Evolutionary conservation across 2,888 invertebrate species (phyloP).

Genomic region (Linyphia triangularis): DNA sequence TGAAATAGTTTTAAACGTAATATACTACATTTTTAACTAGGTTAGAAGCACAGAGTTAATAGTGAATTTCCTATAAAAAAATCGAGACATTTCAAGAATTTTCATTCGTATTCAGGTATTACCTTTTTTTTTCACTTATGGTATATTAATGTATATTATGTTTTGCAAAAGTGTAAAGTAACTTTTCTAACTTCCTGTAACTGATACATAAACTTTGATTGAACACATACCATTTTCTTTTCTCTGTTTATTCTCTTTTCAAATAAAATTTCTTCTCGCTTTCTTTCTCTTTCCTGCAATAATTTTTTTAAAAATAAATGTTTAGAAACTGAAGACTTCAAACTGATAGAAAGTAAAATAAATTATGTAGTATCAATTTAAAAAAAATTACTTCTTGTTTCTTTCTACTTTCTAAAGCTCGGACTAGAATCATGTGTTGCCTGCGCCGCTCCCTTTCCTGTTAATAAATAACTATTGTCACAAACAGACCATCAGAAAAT

Average conservation of each 20-base stretch:
- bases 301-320: not conserved
- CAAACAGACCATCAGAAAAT: too few species aligned
- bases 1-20: too few species aligned
- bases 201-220: not conserved
- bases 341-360: not conserved
- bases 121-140: too few species aligned
- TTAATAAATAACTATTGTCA: too few species aligned
- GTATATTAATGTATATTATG: too few species aligned
- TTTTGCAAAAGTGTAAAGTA: too few species aligned
- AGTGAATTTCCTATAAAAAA: too few species aligned
- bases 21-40: too few species aligned
- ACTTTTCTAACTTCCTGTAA: too few species aligned
- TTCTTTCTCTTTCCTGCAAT: slow-evolving; percentile 82
- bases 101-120: too few species aligned
- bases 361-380: not conserved
- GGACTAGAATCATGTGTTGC: slow-evolving; percentile 93
- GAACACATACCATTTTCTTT: slow-evolving; percentile 84
- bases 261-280: slow-evolving; percentile 90
- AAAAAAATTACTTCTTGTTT: slow-evolving; percentile 86
- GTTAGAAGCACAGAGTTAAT: too few species aligned
- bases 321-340: not conserved
- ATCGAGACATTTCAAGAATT: too few species aligned
- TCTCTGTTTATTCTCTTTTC: slow-evolving; percentile 84
- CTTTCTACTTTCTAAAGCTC: slow-evolving; percentile 91
- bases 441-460: slow-evolving; percentile 92